These are phyloP conservation scores for Oikopleura albicans DNA, from an alignment of 23 tunicate species.

Conservation along the genomic window DNA sequence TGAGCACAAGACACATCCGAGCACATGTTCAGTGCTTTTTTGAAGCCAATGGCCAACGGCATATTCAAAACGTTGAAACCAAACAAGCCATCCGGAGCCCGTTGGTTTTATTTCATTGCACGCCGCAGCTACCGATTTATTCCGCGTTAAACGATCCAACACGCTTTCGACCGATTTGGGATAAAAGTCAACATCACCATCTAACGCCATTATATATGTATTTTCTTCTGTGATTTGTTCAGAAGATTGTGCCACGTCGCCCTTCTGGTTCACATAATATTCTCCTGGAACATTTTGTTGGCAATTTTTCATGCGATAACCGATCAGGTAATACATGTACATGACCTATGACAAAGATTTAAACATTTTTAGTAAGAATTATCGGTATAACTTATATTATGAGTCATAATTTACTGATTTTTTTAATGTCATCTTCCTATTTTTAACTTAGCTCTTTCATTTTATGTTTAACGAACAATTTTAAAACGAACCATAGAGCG, in stretches of 20 bases:
- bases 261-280: too few species aligned
- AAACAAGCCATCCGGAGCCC: slow-evolving; percentile 55
- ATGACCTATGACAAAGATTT: slow-evolving; percentile 93
- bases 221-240: slow-evolving; percentile 47
- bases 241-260: slow-evolving; percentile 47
- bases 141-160: slow-evolving; percentile 62
- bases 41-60: too few species aligned
- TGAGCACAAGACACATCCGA: slow-evolving; percentile 86
- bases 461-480: too few species aligned
- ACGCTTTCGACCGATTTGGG: slow-evolving; percentile 49
- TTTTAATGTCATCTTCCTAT: too few species aligned
- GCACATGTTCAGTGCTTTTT: slow-evolving; percentile 86
- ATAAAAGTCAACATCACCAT: slow-evolving; percentile 91
- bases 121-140: slow-evolving; percentile 82
- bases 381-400: too few species aligned
- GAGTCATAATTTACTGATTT: too few species aligned
- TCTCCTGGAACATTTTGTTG: too few species aligned
- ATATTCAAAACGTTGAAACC: too few species aligned
- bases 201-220: slow-evolving; percentile 61
- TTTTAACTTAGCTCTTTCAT: too few species aligned
- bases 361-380: too few species aligned
- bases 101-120: slow-evolving; percentile 89
- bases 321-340: slow-evolving; percentile 96
- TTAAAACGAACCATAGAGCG: too few species aligned
- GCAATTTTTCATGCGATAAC: too few species aligned